Conservation (phyloP, 2,888 invertebrate species). For the Rhopalosiphum nymphaeae region DNA sequence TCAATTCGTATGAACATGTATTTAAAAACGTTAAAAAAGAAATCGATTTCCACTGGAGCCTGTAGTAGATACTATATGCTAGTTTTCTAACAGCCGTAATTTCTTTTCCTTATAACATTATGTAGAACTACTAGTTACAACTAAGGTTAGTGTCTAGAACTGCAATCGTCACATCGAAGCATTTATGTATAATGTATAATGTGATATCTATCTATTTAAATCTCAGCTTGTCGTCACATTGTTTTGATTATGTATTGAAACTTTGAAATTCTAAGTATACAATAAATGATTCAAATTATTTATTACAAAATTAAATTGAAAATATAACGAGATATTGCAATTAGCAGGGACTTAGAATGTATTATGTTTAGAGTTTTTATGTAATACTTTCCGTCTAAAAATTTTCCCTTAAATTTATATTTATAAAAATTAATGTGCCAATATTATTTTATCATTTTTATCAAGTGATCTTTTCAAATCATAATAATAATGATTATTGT, state of each 20-base stretch:
- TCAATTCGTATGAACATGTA: not conserved
- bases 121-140: not conserved
- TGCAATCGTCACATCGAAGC: not conserved
- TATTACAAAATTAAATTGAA: not conserved
- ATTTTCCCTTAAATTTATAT: not conserved
- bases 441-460: not conserved
- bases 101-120: slow-evolving; percentile 24
- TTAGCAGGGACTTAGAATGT: not conserved
- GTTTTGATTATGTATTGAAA: not conserved
- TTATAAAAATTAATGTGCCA: not conserved
- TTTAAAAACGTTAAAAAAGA: slow-evolving; percentile 14
- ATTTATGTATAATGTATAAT: not conserved
- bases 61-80: not conserved
- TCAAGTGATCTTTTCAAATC: not conserved
- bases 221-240: not conserved
- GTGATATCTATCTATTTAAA: not conserved
- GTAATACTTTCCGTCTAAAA: not conserved
- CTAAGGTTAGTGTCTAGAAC: slow-evolving; percentile 16
- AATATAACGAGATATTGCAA: not conserved
- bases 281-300: not conserved
- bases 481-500: not conserved
- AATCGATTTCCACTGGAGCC: not conserved
- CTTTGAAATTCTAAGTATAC: not conserved
- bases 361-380: not conserved
- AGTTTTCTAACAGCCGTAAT: not conserved